phyloP scores from a whole-genome alignment of 1,140 invertebrate species.

The Zaprionus gabonicus region DNA sequence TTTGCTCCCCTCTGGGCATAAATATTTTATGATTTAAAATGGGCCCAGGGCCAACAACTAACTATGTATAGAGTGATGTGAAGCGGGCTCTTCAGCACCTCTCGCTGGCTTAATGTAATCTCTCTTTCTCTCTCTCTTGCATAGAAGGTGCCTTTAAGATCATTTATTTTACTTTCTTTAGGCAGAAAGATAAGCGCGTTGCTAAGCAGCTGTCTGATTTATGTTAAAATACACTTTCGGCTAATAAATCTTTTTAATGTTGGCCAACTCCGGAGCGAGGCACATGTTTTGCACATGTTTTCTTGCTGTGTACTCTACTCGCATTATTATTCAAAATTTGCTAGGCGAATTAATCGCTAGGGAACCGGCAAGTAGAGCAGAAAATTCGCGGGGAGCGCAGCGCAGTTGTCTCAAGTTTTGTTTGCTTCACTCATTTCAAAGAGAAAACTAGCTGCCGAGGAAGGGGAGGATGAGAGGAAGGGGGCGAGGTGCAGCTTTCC shows the following conservation, averaged over 20 bases:
- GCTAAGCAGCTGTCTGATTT: conserved; percentile 55
- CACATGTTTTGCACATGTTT: conserved; percentile 20
- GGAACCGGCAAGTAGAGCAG: neutral
- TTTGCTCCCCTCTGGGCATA: conserved; percentile 27
- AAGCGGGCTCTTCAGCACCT: neutral
- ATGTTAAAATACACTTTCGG: conserved; percentile 61
- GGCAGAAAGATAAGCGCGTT: conserved; percentile 32
- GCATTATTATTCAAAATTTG: conserved; percentile 33
- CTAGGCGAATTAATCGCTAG: conserved; percentile 23
- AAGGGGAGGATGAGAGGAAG: neutral
- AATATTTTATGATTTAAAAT: conserved; percentile 69
- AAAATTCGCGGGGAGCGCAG: too few species aligned
- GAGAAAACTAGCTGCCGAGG: neutral
- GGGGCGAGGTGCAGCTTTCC: neutral
- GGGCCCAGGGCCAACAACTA: conserved; percentile 24
- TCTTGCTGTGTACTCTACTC: conserved; percentile 12
- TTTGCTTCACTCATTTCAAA: too few species aligned
- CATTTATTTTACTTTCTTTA: conserved; percentile 51
- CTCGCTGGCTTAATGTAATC: conserved; percentile 20
- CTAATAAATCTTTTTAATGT: conserved; percentile 61
- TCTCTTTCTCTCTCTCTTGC: neutral
- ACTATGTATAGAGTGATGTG: conserved; percentile 18
- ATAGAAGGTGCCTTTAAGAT: conserved; percentile 15
- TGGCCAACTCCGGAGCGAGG: conserved; percentile 6
- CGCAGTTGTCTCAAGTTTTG: neutral